Evolutionary conservation across 2,888 invertebrate genomes (phyloP).

Genomic region (Drosophila phalerata): DNA sequence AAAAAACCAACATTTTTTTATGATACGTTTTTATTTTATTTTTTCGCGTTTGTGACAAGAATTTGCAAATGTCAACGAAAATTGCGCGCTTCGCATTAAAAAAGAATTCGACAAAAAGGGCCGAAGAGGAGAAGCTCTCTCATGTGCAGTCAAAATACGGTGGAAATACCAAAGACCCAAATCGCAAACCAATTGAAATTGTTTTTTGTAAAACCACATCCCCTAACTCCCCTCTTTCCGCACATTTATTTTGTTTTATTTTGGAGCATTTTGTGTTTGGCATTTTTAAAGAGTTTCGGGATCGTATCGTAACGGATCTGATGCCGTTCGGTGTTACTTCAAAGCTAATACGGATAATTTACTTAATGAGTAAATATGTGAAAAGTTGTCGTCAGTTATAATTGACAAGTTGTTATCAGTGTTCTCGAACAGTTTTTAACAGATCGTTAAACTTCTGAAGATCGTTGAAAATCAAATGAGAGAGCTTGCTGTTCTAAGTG

Average conservation of each 20-base stretch:
- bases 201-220: conserved; percentile 54
- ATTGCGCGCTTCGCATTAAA: conserved; percentile 69
- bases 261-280: conserved; percentile 69
- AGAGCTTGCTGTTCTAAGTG: conserved; percentile 1
- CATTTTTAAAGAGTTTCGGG: conserved; percentile 62
- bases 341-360: conserved; percentile 56
- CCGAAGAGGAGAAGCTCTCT: conserved; percentile 30
- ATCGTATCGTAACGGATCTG: conserved; percentile 35
- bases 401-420: conserved; percentile 4
- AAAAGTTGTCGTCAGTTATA: conserved; percentile 23
- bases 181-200: conserved; percentile 72
- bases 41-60: conserved; percentile 77
- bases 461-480: not conserved
- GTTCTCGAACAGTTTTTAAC: not conserved
- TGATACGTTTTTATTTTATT: conserved; percentile 38
- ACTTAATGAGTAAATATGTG: conserved; percentile 54
- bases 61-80: conserved; percentile 82
- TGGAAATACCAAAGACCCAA: conserved; percentile 58
- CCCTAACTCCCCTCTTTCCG: conserved; percentile 5
- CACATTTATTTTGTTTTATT: conserved; percentile 30
- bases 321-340: conserved; percentile 55
- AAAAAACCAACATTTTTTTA: conserved; percentile 34
- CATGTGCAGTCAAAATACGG: not conserved
- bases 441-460: not conserved
- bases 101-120: conserved; percentile 68